These are phyloP conservation scores for Heliconius hermathena DNA, from an alignment of 1,140 invertebrate genomes.

Conservation along the genomic window DNA sequence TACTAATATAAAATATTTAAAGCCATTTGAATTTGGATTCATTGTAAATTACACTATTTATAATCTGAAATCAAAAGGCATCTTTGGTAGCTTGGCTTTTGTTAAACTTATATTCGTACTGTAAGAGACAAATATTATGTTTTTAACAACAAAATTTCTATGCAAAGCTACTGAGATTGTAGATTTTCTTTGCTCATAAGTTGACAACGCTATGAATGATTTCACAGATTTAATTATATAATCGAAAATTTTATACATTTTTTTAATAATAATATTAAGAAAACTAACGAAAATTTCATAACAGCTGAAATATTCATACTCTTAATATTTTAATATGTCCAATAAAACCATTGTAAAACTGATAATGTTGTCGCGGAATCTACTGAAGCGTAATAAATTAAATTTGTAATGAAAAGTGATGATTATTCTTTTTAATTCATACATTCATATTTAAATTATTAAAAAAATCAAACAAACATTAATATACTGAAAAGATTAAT, in stretches of 20 bases:
- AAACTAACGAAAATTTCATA: constrained; percentile 33
- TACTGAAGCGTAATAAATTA: not conserved
- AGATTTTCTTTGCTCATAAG: constrained; percentile 33
- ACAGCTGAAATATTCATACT: not conserved
- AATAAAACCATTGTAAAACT: not conserved
- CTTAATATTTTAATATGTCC: constrained; percentile 1
- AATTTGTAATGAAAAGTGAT: not conserved
- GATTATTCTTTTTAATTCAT: not conserved
- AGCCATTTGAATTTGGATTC: constrained; percentile 52
- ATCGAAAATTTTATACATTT: constrained; percentile 22
- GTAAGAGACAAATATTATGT: not conserved
- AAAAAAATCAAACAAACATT: not conserved
- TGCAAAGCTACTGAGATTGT: constrained; percentile 38
- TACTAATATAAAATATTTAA: constrained; percentile 36
- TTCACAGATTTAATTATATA: constrained; percentile 21
- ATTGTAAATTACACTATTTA: constrained; percentile 34
- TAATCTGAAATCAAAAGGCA: constrained; percentile 34
- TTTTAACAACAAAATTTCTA: constrained; percentile 9
- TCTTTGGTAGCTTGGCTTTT: constrained; percentile 39
- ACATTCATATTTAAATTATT: not conserved
- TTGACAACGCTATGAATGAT: constrained; percentile 27
- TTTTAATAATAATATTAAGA: constrained; percentile 11
- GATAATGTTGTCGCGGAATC: too few species aligned
- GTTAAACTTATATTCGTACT: not conserved
- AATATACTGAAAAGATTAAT: not conserved